These are phyloP conservation scores for Cheirogaleus medius DNA, from an alignment of 2,113 vertebrate genomes.

Conservation along the genomic window DNA sequence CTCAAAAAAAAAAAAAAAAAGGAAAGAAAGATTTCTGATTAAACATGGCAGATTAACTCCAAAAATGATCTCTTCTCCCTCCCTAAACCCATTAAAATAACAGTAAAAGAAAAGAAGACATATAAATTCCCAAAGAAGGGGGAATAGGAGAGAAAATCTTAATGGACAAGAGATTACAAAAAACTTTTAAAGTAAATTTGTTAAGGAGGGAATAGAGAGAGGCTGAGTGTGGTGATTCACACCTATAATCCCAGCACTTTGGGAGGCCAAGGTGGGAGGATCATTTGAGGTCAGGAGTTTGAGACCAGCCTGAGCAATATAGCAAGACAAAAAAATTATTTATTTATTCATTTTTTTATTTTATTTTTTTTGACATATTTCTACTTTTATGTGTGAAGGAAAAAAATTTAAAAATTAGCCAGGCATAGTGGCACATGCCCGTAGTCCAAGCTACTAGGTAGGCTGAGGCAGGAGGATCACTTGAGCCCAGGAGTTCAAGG, in stretches of 20 bases:
- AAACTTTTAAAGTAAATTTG: not conserved
- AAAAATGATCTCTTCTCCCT: not conserved
- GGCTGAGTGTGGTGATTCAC: not conserved
- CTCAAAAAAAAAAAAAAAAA: too few relatives aligned
- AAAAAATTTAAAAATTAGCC: too few relatives aligned
- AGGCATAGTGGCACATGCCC: too few relatives aligned
- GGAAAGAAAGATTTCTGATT: not conserved
- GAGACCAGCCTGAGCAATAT: not conserved
- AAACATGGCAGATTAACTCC: not conserved
- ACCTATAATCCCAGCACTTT: not conserved
- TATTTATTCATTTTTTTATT: too few relatives aligned
- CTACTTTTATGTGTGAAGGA: too few relatives aligned
- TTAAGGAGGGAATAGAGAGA: too few relatives aligned
- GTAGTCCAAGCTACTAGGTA: too few relatives aligned
- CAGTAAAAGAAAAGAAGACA: not conserved
- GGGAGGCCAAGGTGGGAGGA: not conserved
- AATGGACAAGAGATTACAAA: not conserved
- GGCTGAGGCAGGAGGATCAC: too few relatives aligned
- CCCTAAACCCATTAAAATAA: not conserved
- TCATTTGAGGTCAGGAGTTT: not conserved
- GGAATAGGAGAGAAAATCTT: not conserved
- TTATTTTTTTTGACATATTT: too few relatives aligned
- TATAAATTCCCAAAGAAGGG: not conserved
- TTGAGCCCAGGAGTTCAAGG: too few relatives aligned
- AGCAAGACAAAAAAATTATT: not conserved